Evolutionary conservation across 2,797 vertebrate species (phyloP).

Genomic region (Tolypeutes matacus): DNA sequence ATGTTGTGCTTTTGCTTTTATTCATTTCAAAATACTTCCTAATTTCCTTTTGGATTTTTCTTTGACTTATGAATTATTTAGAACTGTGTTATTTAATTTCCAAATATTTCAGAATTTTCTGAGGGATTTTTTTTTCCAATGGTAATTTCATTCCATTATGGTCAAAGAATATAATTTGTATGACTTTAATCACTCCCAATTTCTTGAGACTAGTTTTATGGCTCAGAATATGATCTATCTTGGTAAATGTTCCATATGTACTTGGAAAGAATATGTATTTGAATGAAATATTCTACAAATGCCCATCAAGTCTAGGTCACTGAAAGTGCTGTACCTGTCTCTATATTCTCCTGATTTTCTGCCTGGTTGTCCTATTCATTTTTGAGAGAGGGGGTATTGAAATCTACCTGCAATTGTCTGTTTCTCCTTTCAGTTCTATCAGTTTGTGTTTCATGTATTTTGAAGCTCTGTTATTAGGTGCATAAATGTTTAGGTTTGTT

Average conservation of each 20-base stretch:
- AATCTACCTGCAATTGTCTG: neutral
- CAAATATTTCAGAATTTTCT: slow-evolving; percentile 70
- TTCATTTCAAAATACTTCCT: slow-evolving; percentile 15
- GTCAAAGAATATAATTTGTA: slow-evolving; percentile 69
- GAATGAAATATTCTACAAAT: neutral
- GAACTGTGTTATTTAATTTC: slow-evolving; percentile 68
- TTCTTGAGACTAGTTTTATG: slow-evolving; percentile 45
- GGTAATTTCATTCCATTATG: slow-evolving; percentile 72
- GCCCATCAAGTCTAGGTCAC: neutral
- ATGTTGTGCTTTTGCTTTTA: neutral
- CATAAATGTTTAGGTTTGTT: too few species aligned
- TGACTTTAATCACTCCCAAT: slow-evolving; percentile 66
- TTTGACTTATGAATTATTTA: slow-evolving; percentile 64
- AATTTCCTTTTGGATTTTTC: slow-evolving; percentile 38
- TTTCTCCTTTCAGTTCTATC: neutral
- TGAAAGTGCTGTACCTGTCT: neutral
- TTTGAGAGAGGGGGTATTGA: neutral
- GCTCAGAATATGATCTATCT: neutral
- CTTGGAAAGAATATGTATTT: neutral
- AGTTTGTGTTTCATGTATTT: neutral
- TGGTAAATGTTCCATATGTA: neutral
- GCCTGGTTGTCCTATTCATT: neutral
- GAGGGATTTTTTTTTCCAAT: slow-evolving; percentile 72
- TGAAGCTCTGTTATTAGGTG: neutral
- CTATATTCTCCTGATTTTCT: neutral